phyloP scores from a whole-genome alignment of 2,888 invertebrate species.

The Hofmannophila pseudospretella region DNA sequence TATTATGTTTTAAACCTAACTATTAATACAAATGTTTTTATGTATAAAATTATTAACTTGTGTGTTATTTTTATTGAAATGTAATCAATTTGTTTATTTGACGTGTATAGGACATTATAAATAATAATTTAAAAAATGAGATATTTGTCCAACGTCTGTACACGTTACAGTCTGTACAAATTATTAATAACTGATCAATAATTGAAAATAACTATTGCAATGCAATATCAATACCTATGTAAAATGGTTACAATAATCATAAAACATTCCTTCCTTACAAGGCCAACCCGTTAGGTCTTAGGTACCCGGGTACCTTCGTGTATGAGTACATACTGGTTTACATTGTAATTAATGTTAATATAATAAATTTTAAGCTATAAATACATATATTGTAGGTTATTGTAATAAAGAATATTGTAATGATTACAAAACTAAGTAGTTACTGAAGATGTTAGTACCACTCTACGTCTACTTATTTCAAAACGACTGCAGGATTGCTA shows the following conservation, averaged over 20 bases:
- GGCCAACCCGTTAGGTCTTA: constrained; percentile 37
- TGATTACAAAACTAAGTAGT: not conserved
- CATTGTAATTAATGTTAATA: not conserved
- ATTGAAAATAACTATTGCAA: too few species aligned
- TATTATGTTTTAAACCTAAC: too few species aligned
- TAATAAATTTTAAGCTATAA: not conserved
- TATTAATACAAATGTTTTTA: too few species aligned
- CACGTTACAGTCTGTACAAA: too few species aligned
- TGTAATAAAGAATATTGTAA: not conserved
- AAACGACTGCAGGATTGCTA: constrained; percentile 12
- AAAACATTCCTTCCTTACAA: constrained; percentile 36
- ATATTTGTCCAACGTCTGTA: too few species aligned
- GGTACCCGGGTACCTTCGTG: not conserved
- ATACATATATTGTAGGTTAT: not conserved
- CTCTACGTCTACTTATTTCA: not conserved
- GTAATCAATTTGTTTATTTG: too few species aligned
- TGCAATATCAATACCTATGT: too few species aligned
- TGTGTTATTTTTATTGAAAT: too few species aligned
- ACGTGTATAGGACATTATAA: too few species aligned
- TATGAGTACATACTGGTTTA: not conserved
- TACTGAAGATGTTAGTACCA: not conserved
- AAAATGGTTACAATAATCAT: constrained; percentile 32
- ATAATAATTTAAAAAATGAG: too few species aligned
- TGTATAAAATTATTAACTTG: too few species aligned
- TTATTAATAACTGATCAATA: too few species aligned